Conservation (phyloP, 2,797 vertebrate species). For the Rhinoraja longicauda region DNA sequence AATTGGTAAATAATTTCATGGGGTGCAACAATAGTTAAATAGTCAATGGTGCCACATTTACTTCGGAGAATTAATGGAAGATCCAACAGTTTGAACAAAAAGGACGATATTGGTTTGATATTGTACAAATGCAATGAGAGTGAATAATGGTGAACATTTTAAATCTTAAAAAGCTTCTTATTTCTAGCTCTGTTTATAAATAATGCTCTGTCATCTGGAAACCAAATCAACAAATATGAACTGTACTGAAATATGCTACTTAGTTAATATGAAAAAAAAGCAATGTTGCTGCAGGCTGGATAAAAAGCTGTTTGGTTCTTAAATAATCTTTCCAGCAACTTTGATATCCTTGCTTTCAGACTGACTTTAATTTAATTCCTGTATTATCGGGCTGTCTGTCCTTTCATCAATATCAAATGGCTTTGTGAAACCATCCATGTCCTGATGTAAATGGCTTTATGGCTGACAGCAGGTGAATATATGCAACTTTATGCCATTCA, state of each 20-base stretch:
- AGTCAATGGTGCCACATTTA: too few species aligned
- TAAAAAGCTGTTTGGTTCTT: neutral
- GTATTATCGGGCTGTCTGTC: neutral
- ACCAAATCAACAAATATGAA: neutral
- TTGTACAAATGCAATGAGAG: neutral
- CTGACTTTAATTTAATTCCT: constrained; percentile 11
- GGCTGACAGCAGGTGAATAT: neutral
- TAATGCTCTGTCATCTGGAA: neutral
- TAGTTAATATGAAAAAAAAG: neutral
- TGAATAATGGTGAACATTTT: neutral
- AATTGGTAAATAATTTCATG: too few species aligned
- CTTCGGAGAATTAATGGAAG: too few species aligned
- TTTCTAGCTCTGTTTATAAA: neutral
- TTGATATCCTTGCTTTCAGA: neutral
- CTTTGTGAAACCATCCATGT: neutral
- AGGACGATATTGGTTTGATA: neutral
- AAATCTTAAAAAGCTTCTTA: neutral
- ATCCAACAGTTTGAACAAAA: neutral
- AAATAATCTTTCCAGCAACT: neutral
- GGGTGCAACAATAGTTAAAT: too few species aligned
- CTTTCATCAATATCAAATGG: neutral
- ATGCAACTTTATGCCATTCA: constrained; percentile 1
- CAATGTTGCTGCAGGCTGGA: neutral
- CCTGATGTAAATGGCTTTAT: neutral
- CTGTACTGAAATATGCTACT: neutral